phyloP scores from a whole-genome alignment of 37 sponge, comb jelly and placozoan species.

The Corticium candelabrum region DNA sequence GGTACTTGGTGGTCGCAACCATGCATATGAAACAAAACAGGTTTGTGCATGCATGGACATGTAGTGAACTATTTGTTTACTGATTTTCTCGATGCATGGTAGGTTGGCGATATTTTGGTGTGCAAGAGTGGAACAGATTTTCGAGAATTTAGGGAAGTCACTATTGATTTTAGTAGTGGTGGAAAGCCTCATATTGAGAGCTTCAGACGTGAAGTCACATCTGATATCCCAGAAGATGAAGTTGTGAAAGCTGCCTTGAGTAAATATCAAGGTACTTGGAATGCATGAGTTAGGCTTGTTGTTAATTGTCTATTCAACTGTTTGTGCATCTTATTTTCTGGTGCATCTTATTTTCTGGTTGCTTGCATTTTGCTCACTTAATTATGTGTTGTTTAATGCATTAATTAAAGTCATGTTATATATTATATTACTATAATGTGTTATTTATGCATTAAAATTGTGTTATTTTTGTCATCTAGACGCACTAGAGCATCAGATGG shows the following conservation, averaged over 20 bases:
- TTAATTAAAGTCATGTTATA: not conserved
- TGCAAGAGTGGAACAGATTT: slow-evolving; percentile 81
- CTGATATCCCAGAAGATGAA: slow-evolving; percentile 25
- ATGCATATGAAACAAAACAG: slow-evolving; percentile 49
- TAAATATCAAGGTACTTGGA: slow-evolving; percentile 14
- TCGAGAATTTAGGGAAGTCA: slow-evolving; percentile 55
- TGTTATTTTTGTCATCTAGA: too few species aligned
- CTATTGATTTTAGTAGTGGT: slow-evolving; percentile 11
- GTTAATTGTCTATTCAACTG: too few species aligned
- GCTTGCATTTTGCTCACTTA: too few species aligned
- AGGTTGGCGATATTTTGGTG: slow-evolving; percentile 29
- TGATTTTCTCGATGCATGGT: too few species aligned
- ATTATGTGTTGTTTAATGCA: not conserved
- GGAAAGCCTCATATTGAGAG: slow-evolving; percentile 17
- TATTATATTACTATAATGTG: not conserved
- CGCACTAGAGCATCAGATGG: slow-evolving; percentile 37
- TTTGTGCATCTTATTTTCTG: too few species aligned
- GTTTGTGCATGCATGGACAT: too few species aligned
- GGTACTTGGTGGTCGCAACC: slow-evolving; percentile 75
- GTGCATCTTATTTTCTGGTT: too few species aligned
- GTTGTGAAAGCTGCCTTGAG: slow-evolving; percentile 28
- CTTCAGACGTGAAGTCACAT: slow-evolving; percentile 23
- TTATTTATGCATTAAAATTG: slow-evolving; percentile 9
- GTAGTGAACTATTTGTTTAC: not conserved
- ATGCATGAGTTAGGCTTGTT: not conserved